Conservation (phyloP, 2,888 invertebrate species). For the Agriotes lineatus region DNA sequence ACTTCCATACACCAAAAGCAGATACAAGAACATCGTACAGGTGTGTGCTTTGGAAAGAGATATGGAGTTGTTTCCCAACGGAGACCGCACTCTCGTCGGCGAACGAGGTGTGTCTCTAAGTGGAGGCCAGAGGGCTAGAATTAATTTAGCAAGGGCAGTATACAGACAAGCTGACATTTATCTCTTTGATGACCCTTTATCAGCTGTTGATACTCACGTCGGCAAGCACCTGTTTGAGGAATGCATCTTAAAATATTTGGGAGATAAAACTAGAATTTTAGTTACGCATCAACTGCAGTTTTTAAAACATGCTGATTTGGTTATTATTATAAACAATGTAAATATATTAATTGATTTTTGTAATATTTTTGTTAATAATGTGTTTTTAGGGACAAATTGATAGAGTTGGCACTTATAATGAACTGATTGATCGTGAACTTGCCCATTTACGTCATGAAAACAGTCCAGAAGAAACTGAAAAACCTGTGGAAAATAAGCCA, state of each 20-base stretch:
- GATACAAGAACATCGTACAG: constrained; percentile 68
- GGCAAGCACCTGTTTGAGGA: constrained; percentile 81
- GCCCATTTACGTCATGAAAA: constrained; percentile 52
- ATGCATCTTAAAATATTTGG: constrained; percentile 72
- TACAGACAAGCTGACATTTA: constrained; percentile 84
- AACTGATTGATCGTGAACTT: constrained; percentile 69
- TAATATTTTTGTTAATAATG: not conserved
- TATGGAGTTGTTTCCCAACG: constrained; percentile 77
- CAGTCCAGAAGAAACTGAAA: constrained; percentile 54
- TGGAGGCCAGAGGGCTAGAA: constrained; percentile 85
- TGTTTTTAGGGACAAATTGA: constrained; percentile 72
- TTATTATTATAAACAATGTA: constrained; percentile 75
- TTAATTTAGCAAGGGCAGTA: constrained; percentile 82
- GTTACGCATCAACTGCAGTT: constrained; percentile 90
- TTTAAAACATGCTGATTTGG: constrained; percentile 74
- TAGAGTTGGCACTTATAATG: constrained; percentile 70
- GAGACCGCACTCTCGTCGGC: constrained; percentile 82
- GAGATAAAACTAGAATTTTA: constrained; percentile 77
- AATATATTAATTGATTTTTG: too few species aligned
- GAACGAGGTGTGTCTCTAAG: constrained; percentile 83
- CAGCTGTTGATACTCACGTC: constrained; percentile 85
- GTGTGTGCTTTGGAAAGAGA: constrained; percentile 77
- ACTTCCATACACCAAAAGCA: constrained; percentile 69
- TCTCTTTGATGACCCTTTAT: constrained; percentile 83
- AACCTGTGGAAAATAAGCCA: constrained; percentile 35